These are phyloP conservation scores for Petrocephalus sullivani DNA, from an alignment of 2,797 vertebrate species.

Conservation along the genomic window DNA sequence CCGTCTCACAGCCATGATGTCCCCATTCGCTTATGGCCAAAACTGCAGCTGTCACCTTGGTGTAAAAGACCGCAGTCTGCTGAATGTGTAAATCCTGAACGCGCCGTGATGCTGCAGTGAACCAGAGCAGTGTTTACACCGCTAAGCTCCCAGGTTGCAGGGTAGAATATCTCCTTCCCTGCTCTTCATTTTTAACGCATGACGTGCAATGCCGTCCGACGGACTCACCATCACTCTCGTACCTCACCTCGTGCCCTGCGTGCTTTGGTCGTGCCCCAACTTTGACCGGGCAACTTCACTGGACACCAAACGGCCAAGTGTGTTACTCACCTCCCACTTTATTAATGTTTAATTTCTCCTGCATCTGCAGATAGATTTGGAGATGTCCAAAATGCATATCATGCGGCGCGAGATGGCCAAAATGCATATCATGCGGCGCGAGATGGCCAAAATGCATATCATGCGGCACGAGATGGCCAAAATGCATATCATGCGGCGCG, in stretches of 20 bases:
- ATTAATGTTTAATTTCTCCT: background rate
- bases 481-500: too few species aligned
- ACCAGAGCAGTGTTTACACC: background rate
- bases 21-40: background rate
- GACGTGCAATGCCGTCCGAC: background rate
- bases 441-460: too few species aligned
- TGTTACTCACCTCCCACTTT: background rate
- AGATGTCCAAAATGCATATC: conserved; percentile 4
- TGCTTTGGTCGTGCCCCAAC: background rate
- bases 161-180: background rate
- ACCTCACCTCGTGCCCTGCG: background rate
- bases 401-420: background rate
- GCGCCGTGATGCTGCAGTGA: background rate
- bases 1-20: background rate
- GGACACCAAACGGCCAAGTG: background rate
- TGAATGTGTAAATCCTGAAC: background rate
- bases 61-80: conserved; percentile 7
- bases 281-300: background rate
- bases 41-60: background rate
- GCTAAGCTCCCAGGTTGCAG: background rate
- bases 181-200: background rate
- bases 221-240: background rate
- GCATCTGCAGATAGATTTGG: background rate
- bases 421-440: too few species aligned
- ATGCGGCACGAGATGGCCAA: too few species aligned